Evolutionary conservation across 2,888 invertebrate genomes (phyloP), one percentile per base, ranked within the genome.

Genomic region (Ennomos fuscantarius): DNA sequence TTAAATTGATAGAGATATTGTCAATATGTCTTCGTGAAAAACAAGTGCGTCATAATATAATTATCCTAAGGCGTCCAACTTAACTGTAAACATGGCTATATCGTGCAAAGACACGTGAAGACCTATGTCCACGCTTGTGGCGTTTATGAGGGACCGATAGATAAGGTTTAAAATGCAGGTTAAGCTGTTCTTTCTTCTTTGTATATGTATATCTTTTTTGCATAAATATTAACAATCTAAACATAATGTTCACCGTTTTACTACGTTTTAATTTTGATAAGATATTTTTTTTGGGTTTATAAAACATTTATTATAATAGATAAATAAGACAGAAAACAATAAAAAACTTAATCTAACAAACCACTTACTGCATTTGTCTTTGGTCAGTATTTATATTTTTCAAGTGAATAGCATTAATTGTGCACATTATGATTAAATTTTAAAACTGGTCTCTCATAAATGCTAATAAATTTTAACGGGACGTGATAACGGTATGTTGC

Each of bases 151-250:
- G 61, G 61, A 62, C 65, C 54, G 41, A 57, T 58, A 74, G 73
- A 78, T 78, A 79, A 74, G 74, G 73, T 78, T 80, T 77, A 74
- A n/a, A 66, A 70, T 66, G 62, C 40, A 39, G 51, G 60, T 62
- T 64, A 57, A 56, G 56, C 56, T 37, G 39, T 8, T 12, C 62
- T 62, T 60, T 58, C 62, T 61, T 50, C 46, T 50, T 45, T 41
- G 52, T 44, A 6, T 24, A 24, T 24, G 24, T 24, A 24, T 1
- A 3, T 24, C 1, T 2, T 24, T 24, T 24, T 24, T 24, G 24
- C 6, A 6, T 24, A 6, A 6, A 6, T 6, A 24, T 24, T 24
- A 5, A 24, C 6, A 6, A 24, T 24, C 6, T 1, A 24, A 24
- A 24, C 6, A 24, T 6, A 24, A 24, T 24, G 24, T 3, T 24